Conservation (phyloP, 2,797 vertebrate species). For the Pangasius macronema region DNA sequence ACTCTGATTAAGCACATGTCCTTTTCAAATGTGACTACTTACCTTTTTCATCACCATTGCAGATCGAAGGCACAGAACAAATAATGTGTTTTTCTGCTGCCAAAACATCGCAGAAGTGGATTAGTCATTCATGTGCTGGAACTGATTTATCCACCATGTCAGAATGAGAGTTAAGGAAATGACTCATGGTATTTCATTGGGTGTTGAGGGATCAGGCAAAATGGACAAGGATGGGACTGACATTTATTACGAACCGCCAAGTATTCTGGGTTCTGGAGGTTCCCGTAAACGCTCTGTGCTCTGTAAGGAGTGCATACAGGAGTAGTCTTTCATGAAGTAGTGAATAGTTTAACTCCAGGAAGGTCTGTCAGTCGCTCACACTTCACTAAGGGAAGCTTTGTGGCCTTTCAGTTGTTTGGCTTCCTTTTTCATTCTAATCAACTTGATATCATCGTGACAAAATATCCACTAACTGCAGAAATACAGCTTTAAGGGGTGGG, state of each 20-base stretch:
- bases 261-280: not conserved
- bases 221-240: constrained; percentile 26
- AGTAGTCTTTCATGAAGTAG: constrained; percentile 37
- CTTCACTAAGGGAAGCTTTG: constrained; percentile 63
- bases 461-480: constrained; percentile 75
- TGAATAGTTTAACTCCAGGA: constrained; percentile 67
- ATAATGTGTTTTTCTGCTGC: constrained; percentile 41
- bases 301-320: not conserved
- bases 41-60: constrained; percentile 38
- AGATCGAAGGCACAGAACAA: constrained; percentile 48
- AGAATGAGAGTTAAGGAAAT: constrained; percentile 54
- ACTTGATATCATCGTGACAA: constrained; percentile 75
- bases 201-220: constrained; percentile 39
- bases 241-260: constrained; percentile 27
- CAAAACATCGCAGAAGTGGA: constrained; percentile 39
- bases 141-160: constrained; percentile 50
- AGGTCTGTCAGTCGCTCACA: constrained; percentile 74
- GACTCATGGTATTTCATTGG: constrained; percentile 53
- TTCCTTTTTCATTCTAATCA: constrained; percentile 79
- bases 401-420: constrained; percentile 64
- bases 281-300: not conserved
- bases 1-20: constrained; percentile 41
- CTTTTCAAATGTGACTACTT: constrained; percentile 39
- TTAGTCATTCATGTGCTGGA: constrained; percentile 53
- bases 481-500: constrained; percentile 69